phyloP scores from a whole-genome alignment of 2,888 invertebrate genomes.

The Phyllotreta striolata region DNA sequence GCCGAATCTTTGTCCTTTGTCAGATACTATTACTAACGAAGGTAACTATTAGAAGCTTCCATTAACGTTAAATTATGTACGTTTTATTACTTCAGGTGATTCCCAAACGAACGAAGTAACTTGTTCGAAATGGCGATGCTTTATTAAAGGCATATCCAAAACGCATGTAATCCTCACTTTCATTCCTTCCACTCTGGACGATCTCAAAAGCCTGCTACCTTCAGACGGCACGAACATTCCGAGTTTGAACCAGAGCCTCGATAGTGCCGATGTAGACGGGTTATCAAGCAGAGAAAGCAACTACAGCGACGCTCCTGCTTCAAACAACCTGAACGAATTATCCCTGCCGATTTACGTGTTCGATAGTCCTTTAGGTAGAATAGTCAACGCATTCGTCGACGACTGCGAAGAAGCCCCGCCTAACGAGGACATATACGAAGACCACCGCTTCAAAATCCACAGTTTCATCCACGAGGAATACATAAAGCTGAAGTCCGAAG shows the following conservation, averaged over 20 bases:
- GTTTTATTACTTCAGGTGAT: conserved; percentile 31
- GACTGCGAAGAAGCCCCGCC: conserved; percentile 45
- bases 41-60: conserved; percentile 31
- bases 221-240: conserved; percentile 48
- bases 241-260: conserved; percentile 48
- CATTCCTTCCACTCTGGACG: conserved; percentile 69
- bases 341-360: conserved; percentile 71
- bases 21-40: conserved; percentile 46
- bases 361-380: conserved; percentile 68
- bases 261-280: conserved; percentile 51
- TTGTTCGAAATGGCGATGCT: conserved; percentile 70
- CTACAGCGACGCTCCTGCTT: conserved; percentile 56
- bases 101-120: conserved; percentile 35
- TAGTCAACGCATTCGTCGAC: conserved; percentile 65
- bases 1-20: conserved; percentile 55
- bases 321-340: conserved; percentile 49
- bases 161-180: conserved; percentile 73
- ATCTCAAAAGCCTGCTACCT: conserved; percentile 55
- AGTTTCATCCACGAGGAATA: conserved; percentile 56
- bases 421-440: conserved; percentile 64
- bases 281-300: conserved; percentile 55
- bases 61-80: background rate
- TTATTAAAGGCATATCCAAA: conserved; percentile 68
- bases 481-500: conserved; percentile 59
- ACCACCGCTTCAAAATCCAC: conserved; percentile 63